phyloP scores from a whole-genome alignment of 2,113 vertebrate species.

The Vulpes ferrilata region DNA sequence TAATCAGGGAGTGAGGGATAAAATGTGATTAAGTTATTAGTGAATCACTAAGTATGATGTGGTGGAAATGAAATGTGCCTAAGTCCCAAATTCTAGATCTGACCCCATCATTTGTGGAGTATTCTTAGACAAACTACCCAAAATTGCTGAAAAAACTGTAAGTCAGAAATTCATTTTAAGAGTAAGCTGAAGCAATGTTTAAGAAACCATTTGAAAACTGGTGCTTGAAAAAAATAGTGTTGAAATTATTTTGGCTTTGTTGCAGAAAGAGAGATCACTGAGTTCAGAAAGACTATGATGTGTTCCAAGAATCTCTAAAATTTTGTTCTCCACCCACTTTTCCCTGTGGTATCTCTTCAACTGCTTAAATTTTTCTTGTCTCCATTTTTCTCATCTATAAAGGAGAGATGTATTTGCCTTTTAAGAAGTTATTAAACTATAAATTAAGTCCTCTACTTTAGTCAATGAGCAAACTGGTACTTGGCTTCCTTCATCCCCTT shows the following conservation, averaged over 20 bases:
- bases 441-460: constrained; percentile 38
- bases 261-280: constrained; percentile 10
- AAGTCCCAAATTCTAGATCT: background rate
- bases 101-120: background rate
- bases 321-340: constrained; percentile 37
- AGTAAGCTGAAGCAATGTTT: background rate
- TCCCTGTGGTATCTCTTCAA: constrained; percentile 14
- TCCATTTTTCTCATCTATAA: constrained; percentile 22
- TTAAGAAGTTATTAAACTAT: constrained; percentile 21
- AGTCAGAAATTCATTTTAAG: background rate
- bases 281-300: constrained; percentile 12
- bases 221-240: background rate
- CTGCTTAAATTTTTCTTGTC: background rate
- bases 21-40: background rate
- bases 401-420: constrained; percentile 33
- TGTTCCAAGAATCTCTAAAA: constrained; percentile 47
- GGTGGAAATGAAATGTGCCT: background rate
- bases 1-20: background rate
- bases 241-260: constrained; percentile 41
- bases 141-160: constrained; percentile 15
- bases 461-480: background rate
- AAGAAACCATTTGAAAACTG: background rate
- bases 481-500: constrained; percentile 15
- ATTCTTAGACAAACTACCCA: background rate
- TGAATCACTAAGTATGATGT: background rate